Evolutionary conservation across 2,113 vertebrate species (phyloP).

Genomic region (Synchiropus splendidus): DNA sequence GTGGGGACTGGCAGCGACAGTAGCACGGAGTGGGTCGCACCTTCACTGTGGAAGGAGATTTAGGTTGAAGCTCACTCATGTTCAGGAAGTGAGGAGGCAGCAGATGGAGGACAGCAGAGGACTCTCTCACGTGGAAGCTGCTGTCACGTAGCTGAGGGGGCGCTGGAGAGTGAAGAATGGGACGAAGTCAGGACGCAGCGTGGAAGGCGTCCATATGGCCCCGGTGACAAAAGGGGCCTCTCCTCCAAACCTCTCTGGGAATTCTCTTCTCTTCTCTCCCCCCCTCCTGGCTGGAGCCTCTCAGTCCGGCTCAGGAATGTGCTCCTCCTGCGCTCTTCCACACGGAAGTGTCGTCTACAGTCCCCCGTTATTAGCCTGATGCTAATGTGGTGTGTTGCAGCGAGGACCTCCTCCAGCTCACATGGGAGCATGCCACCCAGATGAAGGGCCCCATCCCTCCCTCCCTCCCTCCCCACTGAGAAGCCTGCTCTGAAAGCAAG

Average conservation of each 20-base stretch:
- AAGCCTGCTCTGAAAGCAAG: too few relatives aligned
- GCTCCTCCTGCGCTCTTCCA: constrained; percentile 25
- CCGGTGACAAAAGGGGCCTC: constrained; percentile 40
- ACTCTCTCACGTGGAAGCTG: constrained; percentile 43
- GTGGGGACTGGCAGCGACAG: constrained; percentile 18
- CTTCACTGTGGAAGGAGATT: constrained; percentile 32
- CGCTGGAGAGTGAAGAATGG: constrained; percentile 28
- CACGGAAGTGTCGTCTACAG: constrained; percentile 3
- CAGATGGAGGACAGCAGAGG: constrained; percentile 25
- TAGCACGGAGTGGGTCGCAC: not conserved
- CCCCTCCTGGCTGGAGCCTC: constrained; percentile 32
- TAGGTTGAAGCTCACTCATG: constrained; percentile 1
- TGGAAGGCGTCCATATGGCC: constrained; percentile 49
- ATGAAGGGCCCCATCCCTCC: too few relatives aligned
- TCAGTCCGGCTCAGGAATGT: constrained; percentile 47
- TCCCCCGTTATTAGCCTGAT: too few relatives aligned
- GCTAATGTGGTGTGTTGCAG: too few relatives aligned
- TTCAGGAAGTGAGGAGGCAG: not conserved
- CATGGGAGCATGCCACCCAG: too few relatives aligned
- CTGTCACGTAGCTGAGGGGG: constrained; percentile 28
- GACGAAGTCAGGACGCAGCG: constrained; percentile 42
- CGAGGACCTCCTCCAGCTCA: too few relatives aligned
- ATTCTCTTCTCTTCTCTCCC: constrained; percentile 29
- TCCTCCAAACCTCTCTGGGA: constrained; percentile 38
- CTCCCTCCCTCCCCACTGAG: too few relatives aligned